Conservation (phyloP, 2,888 invertebrate species). For the Trichopria drosophilae region DNA sequence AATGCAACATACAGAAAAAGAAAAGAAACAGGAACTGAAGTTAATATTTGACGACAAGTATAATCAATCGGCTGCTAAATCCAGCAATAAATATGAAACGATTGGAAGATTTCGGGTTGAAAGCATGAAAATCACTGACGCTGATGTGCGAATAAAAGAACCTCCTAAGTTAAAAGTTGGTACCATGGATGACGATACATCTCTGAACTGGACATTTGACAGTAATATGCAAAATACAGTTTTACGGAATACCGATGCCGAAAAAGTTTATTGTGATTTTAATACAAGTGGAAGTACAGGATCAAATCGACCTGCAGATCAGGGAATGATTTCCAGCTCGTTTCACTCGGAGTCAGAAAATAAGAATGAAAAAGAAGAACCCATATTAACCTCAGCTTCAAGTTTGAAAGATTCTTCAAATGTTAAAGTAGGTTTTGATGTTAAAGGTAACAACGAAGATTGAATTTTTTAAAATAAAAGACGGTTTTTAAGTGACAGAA, state of each 20-base stretch:
- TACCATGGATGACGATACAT: slow-evolving; percentile 17
- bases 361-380: slow-evolving; percentile 34
- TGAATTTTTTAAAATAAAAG: slow-evolving; percentile 16
- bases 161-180: slow-evolving; percentile 30
- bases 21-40: slow-evolving; percentile 54
- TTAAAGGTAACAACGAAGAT: slow-evolving; percentile 40
- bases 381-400: slow-evolving; percentile 49
- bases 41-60: slow-evolving; percentile 52
- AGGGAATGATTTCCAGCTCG: too few species aligned
- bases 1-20: slow-evolving; percentile 50
- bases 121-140: slow-evolving; percentile 53
- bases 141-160: slow-evolving; percentile 54
- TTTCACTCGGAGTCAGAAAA: slow-evolving; percentile 39
- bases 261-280: too few species aligned
- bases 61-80: slow-evolving; percentile 33
- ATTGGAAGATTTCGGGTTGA: slow-evolving; percentile 56
- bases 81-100: slow-evolving; percentile 49
- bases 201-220: slow-evolving; percentile 16
- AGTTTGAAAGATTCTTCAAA: slow-evolving; percentile 46
- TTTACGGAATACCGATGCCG: slow-evolving; percentile 13
- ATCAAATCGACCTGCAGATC: slow-evolving; percentile 31
- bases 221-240: slow-evolving; percentile 5
- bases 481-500: too few species aligned
- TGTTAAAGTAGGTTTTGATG: slow-evolving; percentile 49
- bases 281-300: not conserved